Conservation (phyloP, 2,888 invertebrate species). For the Noctuana brunneofusca region DNA sequence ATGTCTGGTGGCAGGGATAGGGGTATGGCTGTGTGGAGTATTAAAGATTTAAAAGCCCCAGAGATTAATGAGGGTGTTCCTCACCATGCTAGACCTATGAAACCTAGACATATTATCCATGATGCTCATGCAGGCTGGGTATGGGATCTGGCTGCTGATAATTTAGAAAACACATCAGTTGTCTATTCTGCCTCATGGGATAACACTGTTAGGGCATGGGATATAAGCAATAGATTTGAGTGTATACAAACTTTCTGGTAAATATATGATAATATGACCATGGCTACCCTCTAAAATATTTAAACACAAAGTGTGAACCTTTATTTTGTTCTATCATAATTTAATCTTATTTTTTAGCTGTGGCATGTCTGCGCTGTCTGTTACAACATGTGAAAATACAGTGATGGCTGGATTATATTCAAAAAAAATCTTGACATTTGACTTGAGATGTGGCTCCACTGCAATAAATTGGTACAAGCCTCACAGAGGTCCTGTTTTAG, state of each 20-base stretch:
- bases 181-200: constrained; percentile 85
- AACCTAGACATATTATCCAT: constrained; percentile 58
- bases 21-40: constrained; percentile 79
- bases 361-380: constrained; percentile 80
- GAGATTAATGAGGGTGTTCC: constrained; percentile 34
- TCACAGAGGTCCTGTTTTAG: constrained; percentile 80
- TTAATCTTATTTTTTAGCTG: constrained; percentile 50
- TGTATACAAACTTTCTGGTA: constrained; percentile 76
- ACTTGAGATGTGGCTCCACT: constrained; percentile 68
- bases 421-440: constrained; percentile 80
- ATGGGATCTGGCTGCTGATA: constrained; percentile 81
- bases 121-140: constrained; percentile 85
- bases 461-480: constrained; percentile 71
- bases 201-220: constrained; percentile 83
- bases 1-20: constrained; percentile 84
- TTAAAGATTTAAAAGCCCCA: constrained; percentile 59
- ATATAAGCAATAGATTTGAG: constrained; percentile 66
- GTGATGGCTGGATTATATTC: constrained; percentile 81
- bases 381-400: constrained; percentile 70
- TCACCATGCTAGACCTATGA: not conserved
- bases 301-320: too few species aligned
- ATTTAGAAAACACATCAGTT: constrained; percentile 61
- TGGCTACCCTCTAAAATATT: too few species aligned
- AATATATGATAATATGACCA: constrained; percentile 37
- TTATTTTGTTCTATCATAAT: not conserved